Evolutionary conservation across 2,113 vertebrate species (phyloP).

Genomic region (Saimiri boliviensis): DNA sequence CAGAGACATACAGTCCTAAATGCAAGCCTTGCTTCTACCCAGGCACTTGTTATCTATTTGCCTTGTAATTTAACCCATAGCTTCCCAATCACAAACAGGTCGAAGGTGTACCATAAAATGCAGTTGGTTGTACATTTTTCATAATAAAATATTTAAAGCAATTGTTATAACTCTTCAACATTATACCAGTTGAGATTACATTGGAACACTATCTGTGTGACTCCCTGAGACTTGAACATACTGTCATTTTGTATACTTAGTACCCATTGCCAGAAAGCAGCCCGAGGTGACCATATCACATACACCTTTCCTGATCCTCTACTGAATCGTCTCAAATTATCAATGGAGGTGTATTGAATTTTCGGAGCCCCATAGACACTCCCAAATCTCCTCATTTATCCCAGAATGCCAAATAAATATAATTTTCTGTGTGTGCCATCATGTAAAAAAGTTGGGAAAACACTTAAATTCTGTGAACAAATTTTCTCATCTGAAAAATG

Average conservation of each 20-base stretch:
- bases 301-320: background rate
- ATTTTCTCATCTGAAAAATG: constrained; percentile 31
- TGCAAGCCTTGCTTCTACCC: background rate
- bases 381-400: background rate
- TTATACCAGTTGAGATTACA: background rate
- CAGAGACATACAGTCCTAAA: background rate
- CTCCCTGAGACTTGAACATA: background rate
- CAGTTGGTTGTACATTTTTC: background rate
- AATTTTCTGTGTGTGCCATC: constrained; percentile 27
- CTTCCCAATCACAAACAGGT: background rate
- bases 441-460: constrained; percentile 1
- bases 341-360: background rate
- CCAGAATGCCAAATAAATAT: background rate
- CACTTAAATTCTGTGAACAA: constrained; percentile 7
- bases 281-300: background rate
- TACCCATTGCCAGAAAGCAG: background rate
- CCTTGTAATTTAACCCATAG: background rate
- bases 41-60: background rate
- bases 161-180: background rate
- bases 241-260: background rate
- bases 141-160: constrained; percentile 11
- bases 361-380: background rate
- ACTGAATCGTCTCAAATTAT: background rate
- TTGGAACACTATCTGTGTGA: background rate
- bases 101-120: background rate